phyloP scores from a whole-genome alignment of 2,113 vertebrate species.

The Pseudopodoces humilis region DNA sequence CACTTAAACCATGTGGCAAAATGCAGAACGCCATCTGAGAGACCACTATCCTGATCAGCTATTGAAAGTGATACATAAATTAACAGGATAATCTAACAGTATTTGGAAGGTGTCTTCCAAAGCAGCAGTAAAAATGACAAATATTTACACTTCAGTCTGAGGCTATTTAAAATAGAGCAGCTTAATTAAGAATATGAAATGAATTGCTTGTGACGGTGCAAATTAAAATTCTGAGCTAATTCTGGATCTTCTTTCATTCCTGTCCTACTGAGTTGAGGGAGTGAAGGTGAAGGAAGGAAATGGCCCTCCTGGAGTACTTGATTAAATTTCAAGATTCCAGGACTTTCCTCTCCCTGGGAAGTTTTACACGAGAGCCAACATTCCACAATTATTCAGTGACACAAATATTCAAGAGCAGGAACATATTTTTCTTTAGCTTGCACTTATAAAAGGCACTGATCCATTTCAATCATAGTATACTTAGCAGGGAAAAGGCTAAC shows the following conservation, averaged over 20 bases:
- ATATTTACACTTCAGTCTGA: slow-evolving; percentile 2
- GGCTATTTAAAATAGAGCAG: slow-evolving; percentile 18
- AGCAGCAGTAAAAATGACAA: slow-evolving; percentile 26
- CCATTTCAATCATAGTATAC: neutral
- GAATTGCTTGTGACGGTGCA: neutral
- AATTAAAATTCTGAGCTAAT: slow-evolving; percentile 12
- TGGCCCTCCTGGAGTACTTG: neutral
- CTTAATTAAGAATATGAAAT: slow-evolving; percentile 15
- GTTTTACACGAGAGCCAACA: neutral
- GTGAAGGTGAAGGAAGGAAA: neutral
- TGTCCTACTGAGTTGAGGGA: neutral
- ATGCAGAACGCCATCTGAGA: neutral
- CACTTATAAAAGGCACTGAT: slow-evolving; percentile 58
- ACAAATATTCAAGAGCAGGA: slow-evolving; percentile 15
- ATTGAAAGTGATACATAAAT: neutral
- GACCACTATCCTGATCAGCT: neutral
- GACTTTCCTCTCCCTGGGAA: neutral
- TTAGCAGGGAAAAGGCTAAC: neutral
- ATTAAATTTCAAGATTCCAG: neutral
- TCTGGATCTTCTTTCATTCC: neutral
- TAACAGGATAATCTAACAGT: neutral
- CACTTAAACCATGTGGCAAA: slow-evolving; percentile 47
- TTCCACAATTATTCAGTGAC: neutral
- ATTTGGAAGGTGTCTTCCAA: slow-evolving; percentile 21
- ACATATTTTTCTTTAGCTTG: slow-evolving; percentile 34